These are phyloP conservation scores for Drosophila emarginata DNA, from an alignment of 2,888 invertebrate species.

Conservation along the genomic window DNA sequence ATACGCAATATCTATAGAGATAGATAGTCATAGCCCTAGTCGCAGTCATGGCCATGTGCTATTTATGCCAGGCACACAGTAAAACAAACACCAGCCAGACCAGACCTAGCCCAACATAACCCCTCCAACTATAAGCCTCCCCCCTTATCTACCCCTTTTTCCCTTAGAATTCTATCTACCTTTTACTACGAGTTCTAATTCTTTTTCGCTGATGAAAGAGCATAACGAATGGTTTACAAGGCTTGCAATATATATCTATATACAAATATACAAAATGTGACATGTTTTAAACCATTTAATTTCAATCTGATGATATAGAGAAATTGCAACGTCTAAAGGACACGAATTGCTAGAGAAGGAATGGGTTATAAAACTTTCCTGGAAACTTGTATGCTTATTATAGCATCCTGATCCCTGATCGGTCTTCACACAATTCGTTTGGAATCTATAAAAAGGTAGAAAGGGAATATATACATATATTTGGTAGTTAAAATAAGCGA, in stretches of 20 bases:
- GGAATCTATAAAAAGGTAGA: no score
- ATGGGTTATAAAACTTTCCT: no score
- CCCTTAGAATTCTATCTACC: background rate
- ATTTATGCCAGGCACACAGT: constrained; percentile 63
- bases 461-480: no score
- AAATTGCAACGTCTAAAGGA: no score
- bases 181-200: constrained; percentile 22
- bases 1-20: constrained; percentile 46
- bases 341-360: no score
- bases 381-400: no score
- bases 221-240: constrained; percentile 32
- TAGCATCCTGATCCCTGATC: no score
- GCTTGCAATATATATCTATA: constrained; percentile 5
- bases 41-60: constrained; percentile 43
- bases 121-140: background rate
- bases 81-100: constrained; percentile 38
- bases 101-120: constrained; percentile 14
- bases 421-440: no score
- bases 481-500: no score
- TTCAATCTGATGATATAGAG: no score
- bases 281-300: no score
- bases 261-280: background rate
- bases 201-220: constrained; percentile 14
- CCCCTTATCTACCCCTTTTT: background rate
- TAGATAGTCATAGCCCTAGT: constrained; percentile 28